Conservation (phyloP, 1,140 invertebrate species). For the Drosophila kurseongensis region DNA sequence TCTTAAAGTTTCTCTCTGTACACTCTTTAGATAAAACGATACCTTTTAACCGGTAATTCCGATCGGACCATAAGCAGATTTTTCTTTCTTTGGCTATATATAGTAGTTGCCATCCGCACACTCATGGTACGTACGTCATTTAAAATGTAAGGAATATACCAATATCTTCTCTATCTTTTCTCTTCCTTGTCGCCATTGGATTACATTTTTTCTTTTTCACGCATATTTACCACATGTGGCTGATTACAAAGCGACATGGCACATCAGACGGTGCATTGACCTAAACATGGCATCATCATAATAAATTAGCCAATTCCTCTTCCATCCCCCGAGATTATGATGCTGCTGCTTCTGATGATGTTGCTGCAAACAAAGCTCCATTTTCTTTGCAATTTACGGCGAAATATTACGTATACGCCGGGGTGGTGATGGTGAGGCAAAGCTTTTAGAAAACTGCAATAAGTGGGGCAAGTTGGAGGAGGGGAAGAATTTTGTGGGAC, state of each 20-base stretch:
- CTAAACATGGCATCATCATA: constrained; percentile 53
- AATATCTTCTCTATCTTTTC: neutral
- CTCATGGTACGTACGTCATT: too few species aligned
- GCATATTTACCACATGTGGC: constrained; percentile 8
- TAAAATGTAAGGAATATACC: too few species aligned
- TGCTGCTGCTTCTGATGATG: constrained; percentile 16
- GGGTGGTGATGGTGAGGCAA: neutral
- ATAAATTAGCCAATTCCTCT: constrained; percentile 64
- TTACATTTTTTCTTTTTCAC: neutral
- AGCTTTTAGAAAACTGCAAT: constrained; percentile 33
- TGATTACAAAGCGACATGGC: constrained; percentile 9
- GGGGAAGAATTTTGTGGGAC: constrained; percentile 6
- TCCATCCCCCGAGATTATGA: constrained; percentile 1
- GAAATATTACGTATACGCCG: constrained; percentile 68
- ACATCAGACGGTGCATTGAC: constrained; percentile 52
- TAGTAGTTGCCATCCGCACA: too few species aligned
- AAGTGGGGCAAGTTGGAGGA: constrained; percentile 9
- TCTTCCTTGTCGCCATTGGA: constrained; percentile 1
- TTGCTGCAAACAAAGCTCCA: constrained; percentile 68
- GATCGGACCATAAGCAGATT: too few species aligned
- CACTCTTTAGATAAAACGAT: too few species aligned
- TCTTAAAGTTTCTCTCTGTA: too few species aligned
- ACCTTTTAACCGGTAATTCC: too few species aligned
- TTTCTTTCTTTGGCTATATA: too few species aligned
- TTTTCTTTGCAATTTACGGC: constrained; percentile 57